phyloP scores from a whole-genome alignment of 1,140 invertebrate genomes.

The Hylyphantes graminicola region DNA sequence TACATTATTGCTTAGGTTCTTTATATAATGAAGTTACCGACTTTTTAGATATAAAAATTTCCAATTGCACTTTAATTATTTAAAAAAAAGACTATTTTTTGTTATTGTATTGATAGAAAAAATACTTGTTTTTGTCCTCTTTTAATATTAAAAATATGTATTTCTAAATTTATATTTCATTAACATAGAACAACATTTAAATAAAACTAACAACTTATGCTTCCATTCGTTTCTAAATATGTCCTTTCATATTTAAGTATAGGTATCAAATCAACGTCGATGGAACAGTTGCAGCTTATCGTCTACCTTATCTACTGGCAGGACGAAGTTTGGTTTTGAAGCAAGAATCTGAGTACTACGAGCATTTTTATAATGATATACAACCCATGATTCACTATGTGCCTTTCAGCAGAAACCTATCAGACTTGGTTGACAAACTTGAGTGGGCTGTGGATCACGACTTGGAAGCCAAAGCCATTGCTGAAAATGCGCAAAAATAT shows the following conservation, averaged over 20 bases:
- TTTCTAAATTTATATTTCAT: too few relatives aligned
- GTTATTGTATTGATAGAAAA: too few relatives aligned
- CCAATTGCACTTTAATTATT: too few relatives aligned
- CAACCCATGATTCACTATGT: conserved; percentile 84
- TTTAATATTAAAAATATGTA: too few relatives aligned
- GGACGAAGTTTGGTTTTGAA: conserved; percentile 90
- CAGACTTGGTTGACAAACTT: conserved; percentile 81
- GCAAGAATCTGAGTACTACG: conserved; percentile 92
- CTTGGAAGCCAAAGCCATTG: conserved; percentile 77
- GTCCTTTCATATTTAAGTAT: conserved; percentile 75
- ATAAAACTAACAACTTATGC: too few relatives aligned
- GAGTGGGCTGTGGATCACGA: conserved; percentile 85
- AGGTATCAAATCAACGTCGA: conserved; percentile 96
- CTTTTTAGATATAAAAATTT: too few relatives aligned
- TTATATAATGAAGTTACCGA: too few relatives aligned
- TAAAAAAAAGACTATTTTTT: too few relatives aligned
- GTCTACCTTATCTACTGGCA: conserved; percentile 89
- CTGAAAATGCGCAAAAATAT: conserved; percentile 78
- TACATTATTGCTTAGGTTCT: too few relatives aligned
- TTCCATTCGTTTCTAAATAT: background rate
- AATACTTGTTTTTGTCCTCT: too few relatives aligned
- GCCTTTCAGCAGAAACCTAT: conserved; percentile 82
- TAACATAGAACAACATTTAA: too few relatives aligned
- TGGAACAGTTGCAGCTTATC: conserved; percentile 95
- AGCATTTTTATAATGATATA: conserved; percentile 89